These are phyloP conservation scores for Drosophila anomelani DNA, from an alignment of 2,888 invertebrate species.

Conservation along the genomic window DNA sequence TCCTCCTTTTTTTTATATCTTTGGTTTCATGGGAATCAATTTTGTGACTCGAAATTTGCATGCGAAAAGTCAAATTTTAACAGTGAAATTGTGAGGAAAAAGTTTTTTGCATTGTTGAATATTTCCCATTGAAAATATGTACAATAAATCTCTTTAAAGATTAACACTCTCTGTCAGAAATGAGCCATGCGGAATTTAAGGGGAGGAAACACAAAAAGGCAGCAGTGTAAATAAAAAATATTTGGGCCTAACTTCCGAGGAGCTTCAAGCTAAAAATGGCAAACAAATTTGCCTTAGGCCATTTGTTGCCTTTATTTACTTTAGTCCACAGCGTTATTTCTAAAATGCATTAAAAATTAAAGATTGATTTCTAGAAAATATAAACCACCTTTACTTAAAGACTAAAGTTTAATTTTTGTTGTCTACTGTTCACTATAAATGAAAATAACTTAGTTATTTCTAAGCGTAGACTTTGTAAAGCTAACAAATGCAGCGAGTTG, in stretches of 20 bases:
- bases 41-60: conserved; percentile 5
- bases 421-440: neutral
- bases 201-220: neutral
- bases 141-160: conserved; percentile 9
- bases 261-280: neutral
- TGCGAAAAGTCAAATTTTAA: conserved; percentile 1
- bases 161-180: neutral
- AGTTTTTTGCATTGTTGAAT: neutral
- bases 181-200: neutral
- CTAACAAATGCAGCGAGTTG: conserved; percentile 1
- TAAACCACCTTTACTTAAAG: neutral
- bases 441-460: no score
- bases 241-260: neutral
- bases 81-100: neutral
- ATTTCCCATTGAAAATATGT: neutral
- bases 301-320: neutral
- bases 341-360: neutral
- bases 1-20: neutral
- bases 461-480: conserved; percentile 3
- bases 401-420: neutral
- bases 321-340: neutral
- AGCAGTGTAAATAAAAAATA: conserved; percentile 1
- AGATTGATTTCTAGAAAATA: conserved; percentile 2
- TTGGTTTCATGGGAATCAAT: neutral
- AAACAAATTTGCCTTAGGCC: neutral